Evolutionary conservation across 2,797 vertebrate species (phyloP), one percentile per base, ranked within the genome.

Genomic region (Pseudochromis fuscus): DNA sequence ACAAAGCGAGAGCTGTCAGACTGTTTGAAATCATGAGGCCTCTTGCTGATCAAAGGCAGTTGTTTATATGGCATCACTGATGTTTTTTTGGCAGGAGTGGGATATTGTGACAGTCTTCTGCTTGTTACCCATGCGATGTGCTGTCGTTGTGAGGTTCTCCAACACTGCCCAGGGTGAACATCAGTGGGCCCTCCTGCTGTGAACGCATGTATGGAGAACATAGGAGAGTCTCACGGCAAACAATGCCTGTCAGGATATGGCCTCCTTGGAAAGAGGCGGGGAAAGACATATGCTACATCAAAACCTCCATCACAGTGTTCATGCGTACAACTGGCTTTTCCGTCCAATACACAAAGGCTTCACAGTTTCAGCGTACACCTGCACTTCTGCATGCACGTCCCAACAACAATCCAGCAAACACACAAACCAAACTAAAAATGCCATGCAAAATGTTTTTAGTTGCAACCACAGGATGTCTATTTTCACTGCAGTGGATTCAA

Each of bases 31-130:
- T 85, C 84, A 79, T 15, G 75, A 80, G 77, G 82, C 82, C 75
- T 79, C 84, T 75, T 24, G 2, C 67, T 91, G 91, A 94, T 95
- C 94, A 94, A 94, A 95, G 92, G 27, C 81, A 60, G 56, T 89
- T 89, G 86, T 91, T 93, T 93, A 89, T 88, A 74, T 84, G 81
- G 24, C 27, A 59, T 88, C 88, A 75, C 65, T 89, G 83, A 75
- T 87, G 87, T 85, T 80, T 92, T 92, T 82, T 86, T 91, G 90
- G 91, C 88, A 84, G 70, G 78, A 48, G 37, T 1, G n/a, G 83
- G 68, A 70, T 89, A 90, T 91, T 92, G 92, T 91, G 90, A 91
- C 91, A 92, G 51, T 92, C 83, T 86, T 71, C 60, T 62, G 73
- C 87, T 90, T 91, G 83, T 88, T 93, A 79, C 87, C 75, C 56